Percentiles rank a stretch among this genome's conserved stretches.
These are phyloP conservation scores for Neostethus bicornis DNA, from an alignment of 2,797 vertebrate genomes.

Conservation along the genomic window DNA sequence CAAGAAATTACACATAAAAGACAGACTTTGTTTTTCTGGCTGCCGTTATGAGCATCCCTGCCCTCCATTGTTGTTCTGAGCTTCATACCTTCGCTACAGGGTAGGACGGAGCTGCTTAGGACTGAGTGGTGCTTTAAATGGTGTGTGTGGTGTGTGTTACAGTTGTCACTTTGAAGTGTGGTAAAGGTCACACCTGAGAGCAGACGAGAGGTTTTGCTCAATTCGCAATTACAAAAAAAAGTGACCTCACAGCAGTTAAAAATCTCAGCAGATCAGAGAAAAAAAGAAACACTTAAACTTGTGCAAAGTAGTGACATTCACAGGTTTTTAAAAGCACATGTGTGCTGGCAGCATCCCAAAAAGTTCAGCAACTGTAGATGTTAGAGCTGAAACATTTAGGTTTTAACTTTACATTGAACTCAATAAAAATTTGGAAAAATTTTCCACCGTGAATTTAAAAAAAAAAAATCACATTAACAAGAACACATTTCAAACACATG, in stretches of 20 bases:
- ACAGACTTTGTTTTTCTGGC: constrained; percentile 43
- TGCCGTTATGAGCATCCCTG: constrained; percentile 24
- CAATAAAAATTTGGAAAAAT: constrained; percentile 36
- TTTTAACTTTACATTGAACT: constrained; percentile 45
- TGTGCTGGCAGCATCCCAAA: constrained; percentile 45
- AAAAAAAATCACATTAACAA: constrained; percentile 25
- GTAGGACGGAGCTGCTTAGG: constrained; percentile 17
- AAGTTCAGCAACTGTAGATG: constrained; percentile 30
- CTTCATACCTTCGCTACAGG: constrained; percentile 43
- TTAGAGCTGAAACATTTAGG: constrained; percentile 44
- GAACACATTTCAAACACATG: constrained; percentile 13
- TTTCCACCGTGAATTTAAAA: too few species aligned
- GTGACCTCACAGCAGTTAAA: constrained; percentile 29
- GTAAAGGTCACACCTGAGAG: constrained; percentile 57
- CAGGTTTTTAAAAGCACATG: constrained; percentile 20
- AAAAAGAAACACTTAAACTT: constrained; percentile 12
- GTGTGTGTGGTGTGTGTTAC: constrained; percentile 37
- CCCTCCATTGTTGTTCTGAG: constrained; percentile 37
- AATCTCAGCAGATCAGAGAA: constrained; percentile 18
- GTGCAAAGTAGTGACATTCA: constrained; percentile 19
- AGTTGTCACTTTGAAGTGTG: constrained; percentile 40
- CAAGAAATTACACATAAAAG: constrained; percentile 48
- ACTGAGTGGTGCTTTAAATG: constrained; percentile 46
- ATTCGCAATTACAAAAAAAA: constrained; percentile 41
- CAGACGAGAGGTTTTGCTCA: constrained; percentile 42